Base-by-base conservation (phyloP, 92 coral and sea anemone species). In the Montipora capitata region DNA sequence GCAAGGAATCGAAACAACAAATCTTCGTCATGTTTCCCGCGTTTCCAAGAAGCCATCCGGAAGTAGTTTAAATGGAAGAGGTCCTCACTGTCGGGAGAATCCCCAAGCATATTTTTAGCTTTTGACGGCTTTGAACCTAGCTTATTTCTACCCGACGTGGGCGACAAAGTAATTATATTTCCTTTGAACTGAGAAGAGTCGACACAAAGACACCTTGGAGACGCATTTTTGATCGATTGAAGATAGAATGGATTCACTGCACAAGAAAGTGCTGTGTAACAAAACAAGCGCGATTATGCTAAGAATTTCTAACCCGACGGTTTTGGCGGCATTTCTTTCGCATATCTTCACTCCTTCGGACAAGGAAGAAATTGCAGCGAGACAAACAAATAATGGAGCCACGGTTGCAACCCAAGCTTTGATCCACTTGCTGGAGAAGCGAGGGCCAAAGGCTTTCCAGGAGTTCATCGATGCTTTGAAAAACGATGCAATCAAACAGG, bases 391-490 rank as follows among this genome's bases (percentile, higher is more conserved):
- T n/a, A 14, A 5, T 6, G 96, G 96, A 0, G 9, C 78, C 0
- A 72, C 63, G 8, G n/a, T 15, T 3, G 96, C 81, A 44, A 61
- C 91, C 69, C 88, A 80, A 48, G 67, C 65, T 42, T 71, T 93
- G 51, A 3, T 90, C 10, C 18, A 64, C 45, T 10, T 88, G 63
- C 72, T 93, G 3, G 79, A 83, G 58, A 93, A 86, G 76, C 62
- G 94, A 91, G 94, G 94, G 0, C 40, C 41, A 2, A 61, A 35
- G 15, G 96, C 92, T n/a, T 90, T 63, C 44, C 17, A 16, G 3
- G 14, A 44, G 2, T 91, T 93, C 61, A 2, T 86, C 7, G 10
- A 64, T 0, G 91, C 68, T 2, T 63, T 93, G 52, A 61, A 38
- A 20, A 4, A 5, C 4, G 11, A 40, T 5, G 7, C 27, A 4